These are phyloP conservation scores for Drosophila tanythrix DNA, from an alignment of 2,888 invertebrate genomes.

Conservation along the genomic window DNA sequence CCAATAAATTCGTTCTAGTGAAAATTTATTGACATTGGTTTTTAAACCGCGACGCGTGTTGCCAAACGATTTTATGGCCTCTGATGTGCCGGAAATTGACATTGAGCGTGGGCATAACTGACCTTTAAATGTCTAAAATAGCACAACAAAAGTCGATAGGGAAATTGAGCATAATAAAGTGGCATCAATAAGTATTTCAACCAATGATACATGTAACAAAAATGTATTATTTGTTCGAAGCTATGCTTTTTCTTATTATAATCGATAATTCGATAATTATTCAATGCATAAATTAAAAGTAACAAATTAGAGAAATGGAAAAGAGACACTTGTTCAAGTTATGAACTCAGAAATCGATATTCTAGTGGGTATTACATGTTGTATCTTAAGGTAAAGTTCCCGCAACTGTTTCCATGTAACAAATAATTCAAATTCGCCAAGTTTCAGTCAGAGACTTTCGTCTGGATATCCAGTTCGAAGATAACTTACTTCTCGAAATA, in stretches of 20 bases:
- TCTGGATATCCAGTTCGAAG: background rate
- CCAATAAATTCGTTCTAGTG: constrained; percentile 80
- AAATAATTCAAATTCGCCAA: background rate
- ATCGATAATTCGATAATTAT: background rate
- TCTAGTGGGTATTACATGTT: background rate
- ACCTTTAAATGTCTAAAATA: constrained; percentile 42
- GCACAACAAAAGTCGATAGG: constrained; percentile 24
- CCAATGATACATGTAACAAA: background rate
- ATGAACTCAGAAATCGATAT: background rate
- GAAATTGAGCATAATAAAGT: constrained; percentile 40
- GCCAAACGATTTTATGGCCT: constrained; percentile 64
- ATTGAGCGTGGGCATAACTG: constrained; percentile 57
- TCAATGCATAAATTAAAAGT: background rate
- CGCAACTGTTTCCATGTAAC: background rate
- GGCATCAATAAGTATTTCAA: constrained; percentile 3
- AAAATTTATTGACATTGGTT: constrained; percentile 79
- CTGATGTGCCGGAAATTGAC: constrained; percentile 61
- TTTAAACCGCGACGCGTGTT: constrained; percentile 80
- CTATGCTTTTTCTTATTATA: too few species aligned
- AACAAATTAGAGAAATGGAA: background rate
- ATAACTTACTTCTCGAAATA: too few species aligned
- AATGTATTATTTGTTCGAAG: background rate
- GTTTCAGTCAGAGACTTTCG: background rate
- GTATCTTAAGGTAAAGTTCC: background rate
- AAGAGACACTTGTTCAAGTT: background rate